Percentiles rank a stretch among this genome's conserved stretches.
Conservation (phyloP, 2,797 vertebrate genomes). For the Dryobates pubescens region DNA sequence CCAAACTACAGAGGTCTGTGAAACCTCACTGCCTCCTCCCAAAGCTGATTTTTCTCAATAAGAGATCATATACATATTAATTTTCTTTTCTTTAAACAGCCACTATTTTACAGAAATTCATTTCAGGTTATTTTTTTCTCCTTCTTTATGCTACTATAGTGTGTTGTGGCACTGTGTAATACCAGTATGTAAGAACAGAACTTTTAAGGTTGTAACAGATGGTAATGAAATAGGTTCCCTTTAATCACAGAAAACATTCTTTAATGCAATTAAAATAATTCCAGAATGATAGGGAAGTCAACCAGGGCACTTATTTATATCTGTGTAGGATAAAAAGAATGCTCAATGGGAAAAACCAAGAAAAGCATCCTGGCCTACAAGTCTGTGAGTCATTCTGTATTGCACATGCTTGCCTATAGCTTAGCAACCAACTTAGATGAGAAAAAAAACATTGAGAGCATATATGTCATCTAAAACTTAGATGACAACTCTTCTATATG, state of each 20-base stretch:
- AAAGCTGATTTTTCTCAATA: background rate
- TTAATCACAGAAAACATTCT: background rate
- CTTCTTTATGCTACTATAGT: background rate
- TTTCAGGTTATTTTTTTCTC: background rate
- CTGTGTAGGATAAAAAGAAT: background rate
- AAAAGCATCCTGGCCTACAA: constrained; percentile 46
- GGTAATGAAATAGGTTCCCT: background rate
- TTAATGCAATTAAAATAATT: background rate
- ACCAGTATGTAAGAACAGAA: background rate
- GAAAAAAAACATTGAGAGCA: background rate
- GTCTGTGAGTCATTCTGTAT: background rate
- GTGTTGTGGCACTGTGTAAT: accelerated
- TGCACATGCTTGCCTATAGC: background rate
- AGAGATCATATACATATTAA: background rate
- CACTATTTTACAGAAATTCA: background rate
- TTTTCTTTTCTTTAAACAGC: background rate
- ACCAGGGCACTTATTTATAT: constrained; percentile 2
- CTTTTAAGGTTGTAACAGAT: background rate
- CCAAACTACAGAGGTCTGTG: background rate
- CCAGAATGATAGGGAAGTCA: background rate
- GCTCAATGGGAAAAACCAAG: constrained; percentile 23
- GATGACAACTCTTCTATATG: background rate
- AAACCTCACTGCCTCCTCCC: background rate
- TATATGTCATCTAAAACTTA: background rate
- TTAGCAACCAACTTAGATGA: background rate